phyloP scores from a whole-genome alignment of 2,113 vertebrate species.

The Trichechus manatus region DNA sequence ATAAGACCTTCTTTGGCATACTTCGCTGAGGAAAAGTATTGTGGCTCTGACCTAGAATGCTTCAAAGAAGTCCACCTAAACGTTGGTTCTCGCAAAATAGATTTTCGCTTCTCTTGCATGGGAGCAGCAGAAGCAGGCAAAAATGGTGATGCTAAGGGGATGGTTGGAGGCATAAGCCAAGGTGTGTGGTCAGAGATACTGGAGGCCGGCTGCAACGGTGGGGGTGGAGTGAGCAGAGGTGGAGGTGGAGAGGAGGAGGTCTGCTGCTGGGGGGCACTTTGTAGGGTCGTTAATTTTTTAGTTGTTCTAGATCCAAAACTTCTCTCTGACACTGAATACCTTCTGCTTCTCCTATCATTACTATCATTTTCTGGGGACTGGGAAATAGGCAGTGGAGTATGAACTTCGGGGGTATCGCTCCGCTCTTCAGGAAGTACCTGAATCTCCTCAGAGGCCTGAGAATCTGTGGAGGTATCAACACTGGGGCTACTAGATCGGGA shows the following conservation, averaged over 20 bases:
- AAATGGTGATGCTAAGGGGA: conserved; percentile 91
- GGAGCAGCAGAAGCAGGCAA: conserved; percentile 90
- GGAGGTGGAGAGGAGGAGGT: conserved; percentile 96
- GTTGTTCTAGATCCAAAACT: conserved; percentile 91
- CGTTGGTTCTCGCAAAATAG: conserved; percentile 96
- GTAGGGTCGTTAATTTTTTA: conserved; percentile 92
- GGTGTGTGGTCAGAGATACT: conserved; percentile 93
- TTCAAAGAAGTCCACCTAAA: conserved; percentile 97
- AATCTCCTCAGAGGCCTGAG: conserved; percentile 96
- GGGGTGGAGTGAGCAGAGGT: conserved; percentile 93
- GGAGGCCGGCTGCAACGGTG: conserved; percentile 89
- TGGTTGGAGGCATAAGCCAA: conserved; percentile 96
- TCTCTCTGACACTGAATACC: conserved; percentile 89
- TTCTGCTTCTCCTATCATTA: conserved; percentile 90
- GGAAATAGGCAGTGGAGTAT: conserved; percentile 90
- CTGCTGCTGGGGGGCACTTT: conserved; percentile 90
- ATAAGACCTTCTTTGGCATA: conserved; percentile 99
- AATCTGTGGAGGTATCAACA: conserved; percentile 97
- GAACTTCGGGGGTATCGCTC: conserved; percentile 90
- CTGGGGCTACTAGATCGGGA: conserved; percentile 98
- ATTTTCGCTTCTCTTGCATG: conserved; percentile 95
- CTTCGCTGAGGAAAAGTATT: conserved; percentile 98
- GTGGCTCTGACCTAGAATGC: conserved; percentile 93
- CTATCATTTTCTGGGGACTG: conserved; percentile 89
- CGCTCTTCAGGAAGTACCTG: conserved; percentile 93